phyloP scores from a whole-genome alignment of 1,140 invertebrate genomes.

The Drosophila navojoa region DNA sequence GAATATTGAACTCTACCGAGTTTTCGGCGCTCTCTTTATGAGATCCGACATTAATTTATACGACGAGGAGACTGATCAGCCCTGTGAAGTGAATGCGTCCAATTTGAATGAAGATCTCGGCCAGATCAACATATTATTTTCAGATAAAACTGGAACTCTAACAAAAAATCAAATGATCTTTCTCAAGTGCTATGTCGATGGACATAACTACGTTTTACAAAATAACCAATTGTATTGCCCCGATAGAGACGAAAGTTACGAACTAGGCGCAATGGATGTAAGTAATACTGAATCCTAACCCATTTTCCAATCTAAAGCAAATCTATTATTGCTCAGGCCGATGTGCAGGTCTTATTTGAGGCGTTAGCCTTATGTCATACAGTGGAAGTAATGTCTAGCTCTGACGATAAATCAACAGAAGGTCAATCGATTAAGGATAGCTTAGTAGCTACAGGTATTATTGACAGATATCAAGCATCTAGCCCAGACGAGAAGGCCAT shows the following conservation, averaged over 20 bases:
- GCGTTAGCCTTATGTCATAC: conserved; percentile 91
- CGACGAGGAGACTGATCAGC: conserved; percentile 93
- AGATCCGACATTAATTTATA: conserved; percentile 98
- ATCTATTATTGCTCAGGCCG: conserved; percentile 5
- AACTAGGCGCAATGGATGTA: conserved; percentile 40
- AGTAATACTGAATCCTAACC: conserved; percentile 28
- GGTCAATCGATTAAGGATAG: conserved; percentile 25
- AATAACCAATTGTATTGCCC: conserved; percentile 50
- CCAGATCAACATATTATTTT: conserved; percentile 96
- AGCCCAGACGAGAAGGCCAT: conserved; percentile 94
- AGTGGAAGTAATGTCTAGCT: conserved; percentile 84
- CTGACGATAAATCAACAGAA: conserved; percentile 3
- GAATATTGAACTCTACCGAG: conserved; percentile 98
- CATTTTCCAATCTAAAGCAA: too few relatives aligned
- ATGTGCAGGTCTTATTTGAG: conserved; percentile 84
- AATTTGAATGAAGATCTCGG: conserved; percentile 99
- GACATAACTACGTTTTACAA: conserved; percentile 87
- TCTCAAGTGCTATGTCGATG: conserved; percentile 93
- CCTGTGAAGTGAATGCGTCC: conserved; percentile 97
- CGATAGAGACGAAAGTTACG: conserved; percentile 17
- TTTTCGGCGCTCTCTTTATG: conserved; percentile 93
- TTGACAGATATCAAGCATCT: conserved; percentile 86
- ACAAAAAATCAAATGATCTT: conserved; percentile 99
- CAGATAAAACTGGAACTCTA: conserved; percentile 97
- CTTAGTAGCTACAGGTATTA: conserved; percentile 30